A percentile compares a stretch with the other conserved stretches of the same genome.
phyloP scores from a whole-genome alignment of 2,888 invertebrate species.

The Amblyjoppa fuscipennis region DNA sequence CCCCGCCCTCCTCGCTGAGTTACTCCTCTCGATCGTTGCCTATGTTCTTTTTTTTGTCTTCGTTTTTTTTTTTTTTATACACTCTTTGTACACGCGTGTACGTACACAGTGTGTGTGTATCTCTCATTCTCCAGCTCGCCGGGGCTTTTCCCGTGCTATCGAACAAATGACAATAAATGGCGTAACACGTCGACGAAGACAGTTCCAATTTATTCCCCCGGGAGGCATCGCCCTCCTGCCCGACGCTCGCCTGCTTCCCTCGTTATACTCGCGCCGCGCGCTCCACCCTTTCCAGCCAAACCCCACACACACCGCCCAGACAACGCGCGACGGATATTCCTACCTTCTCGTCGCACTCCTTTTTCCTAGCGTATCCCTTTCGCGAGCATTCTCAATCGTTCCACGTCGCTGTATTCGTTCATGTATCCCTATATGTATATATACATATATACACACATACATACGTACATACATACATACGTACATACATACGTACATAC shows the following conservation, averaged over 20 bases:
- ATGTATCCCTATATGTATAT: background rate
- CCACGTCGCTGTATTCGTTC: background rate
- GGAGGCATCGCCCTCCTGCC: constrained; percentile 45
- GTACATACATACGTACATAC: too few relatives aligned
- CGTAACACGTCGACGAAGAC: constrained; percentile 79
- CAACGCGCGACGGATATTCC: constrained; percentile 29
- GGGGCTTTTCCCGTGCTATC: constrained; percentile 70
- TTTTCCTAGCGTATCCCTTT: constrained; percentile 10
- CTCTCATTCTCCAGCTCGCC: background rate
- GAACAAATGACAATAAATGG: constrained; percentile 82
- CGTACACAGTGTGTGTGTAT: constrained; percentile 7
- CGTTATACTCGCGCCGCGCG: constrained; percentile 20
- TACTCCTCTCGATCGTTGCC: constrained; percentile 8
- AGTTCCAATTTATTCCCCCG: constrained; percentile 81
- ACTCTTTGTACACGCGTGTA: constrained; percentile 9
- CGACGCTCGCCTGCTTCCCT: constrained; percentile 38
- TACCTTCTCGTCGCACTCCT: constrained; percentile 9
- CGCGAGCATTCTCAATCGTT: constrained; percentile 25
- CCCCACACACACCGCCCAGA: constrained; percentile 26
- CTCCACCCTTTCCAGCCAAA: constrained; percentile 37
- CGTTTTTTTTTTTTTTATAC: background rate
- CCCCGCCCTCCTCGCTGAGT: background rate
- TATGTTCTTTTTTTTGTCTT: background rate
- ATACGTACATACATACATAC: too few relatives aligned
- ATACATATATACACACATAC: too few relatives aligned